Conservation (phyloP, 1,140 invertebrate species). For the Drosophila sproati region DNA sequence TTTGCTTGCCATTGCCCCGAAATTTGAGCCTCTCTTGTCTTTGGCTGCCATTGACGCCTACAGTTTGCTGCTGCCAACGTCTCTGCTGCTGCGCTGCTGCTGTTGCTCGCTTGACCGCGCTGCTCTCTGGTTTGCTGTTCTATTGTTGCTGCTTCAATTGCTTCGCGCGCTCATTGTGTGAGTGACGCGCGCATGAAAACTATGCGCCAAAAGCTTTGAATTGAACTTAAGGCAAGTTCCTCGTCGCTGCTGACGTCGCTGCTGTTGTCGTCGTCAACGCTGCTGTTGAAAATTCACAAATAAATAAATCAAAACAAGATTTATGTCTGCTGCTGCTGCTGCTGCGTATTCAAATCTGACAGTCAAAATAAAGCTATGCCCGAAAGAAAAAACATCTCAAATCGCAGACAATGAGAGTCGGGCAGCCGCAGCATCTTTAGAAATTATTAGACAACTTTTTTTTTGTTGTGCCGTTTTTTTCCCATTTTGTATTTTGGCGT, state of each 20-base stretch:
- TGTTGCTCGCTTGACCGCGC: conserved; percentile 8
- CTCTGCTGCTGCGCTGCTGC: not conserved
- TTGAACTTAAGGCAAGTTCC: conserved; percentile 13
- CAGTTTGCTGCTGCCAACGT: not conserved
- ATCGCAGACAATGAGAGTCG: conserved; percentile 52
- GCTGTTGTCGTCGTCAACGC: not conserved
- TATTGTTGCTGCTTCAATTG: conserved; percentile 3
- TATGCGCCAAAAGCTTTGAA: conserved; percentile 48
- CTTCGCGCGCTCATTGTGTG: conserved; percentile 22
- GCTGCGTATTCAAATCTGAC: conserved; percentile 60
- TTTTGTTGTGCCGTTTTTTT: conserved; percentile 33
- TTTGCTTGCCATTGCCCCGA: conserved; percentile 21
- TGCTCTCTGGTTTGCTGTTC: conserved; percentile 4
- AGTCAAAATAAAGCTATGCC: conserved; percentile 28
- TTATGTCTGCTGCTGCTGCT: conserved; percentile 47
- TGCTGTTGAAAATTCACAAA: conserved; percentile 30
- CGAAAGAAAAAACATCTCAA: conserved; percentile 24
- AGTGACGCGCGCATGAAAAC: conserved; percentile 48
- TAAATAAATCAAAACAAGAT: conserved; percentile 73
- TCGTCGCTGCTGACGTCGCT: conserved; percentile 1
- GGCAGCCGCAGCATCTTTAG: conserved; percentile 43
- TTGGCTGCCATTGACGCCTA: not conserved
- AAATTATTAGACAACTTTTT: conserved; percentile 63
- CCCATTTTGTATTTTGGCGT: conserved; percentile 21
- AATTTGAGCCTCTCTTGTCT: conserved; percentile 40